phyloP scores from a whole-genome alignment of 2,888 invertebrate genomes.

The Andrena dorsata region DNA sequence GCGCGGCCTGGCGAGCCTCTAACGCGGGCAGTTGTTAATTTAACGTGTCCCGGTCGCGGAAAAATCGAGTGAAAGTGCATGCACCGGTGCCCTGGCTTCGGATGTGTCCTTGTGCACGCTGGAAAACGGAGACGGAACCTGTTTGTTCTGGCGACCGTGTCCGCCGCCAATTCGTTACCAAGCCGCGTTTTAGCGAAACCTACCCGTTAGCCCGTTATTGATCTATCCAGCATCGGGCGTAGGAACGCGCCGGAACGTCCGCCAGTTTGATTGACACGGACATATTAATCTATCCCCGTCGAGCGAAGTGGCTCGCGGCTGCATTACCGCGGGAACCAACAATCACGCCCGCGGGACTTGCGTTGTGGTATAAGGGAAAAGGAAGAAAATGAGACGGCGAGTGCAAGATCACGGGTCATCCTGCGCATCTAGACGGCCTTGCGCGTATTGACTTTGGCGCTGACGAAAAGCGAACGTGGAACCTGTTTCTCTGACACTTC shows the following conservation, averaged over 20 bases:
- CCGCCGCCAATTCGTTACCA: conserved; percentile 31
- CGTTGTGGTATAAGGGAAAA: not conserved
- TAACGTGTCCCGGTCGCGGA: conserved; percentile 35
- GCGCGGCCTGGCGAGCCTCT: conserved; percentile 20
- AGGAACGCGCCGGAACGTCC: conserved; percentile 14
- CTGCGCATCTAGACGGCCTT: conserved; percentile 55
- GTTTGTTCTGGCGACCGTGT: conserved; percentile 43
- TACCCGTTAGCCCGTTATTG: conserved; percentile 49
- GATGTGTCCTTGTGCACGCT: conserved; percentile 57
- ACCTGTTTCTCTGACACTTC: conserved; percentile 57
- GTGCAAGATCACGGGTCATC: conserved; percentile 36
- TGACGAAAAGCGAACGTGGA: conserved; percentile 61
- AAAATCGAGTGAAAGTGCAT: conserved; percentile 56
- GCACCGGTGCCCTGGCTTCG: conserved; percentile 30
- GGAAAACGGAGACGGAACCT: conserved; percentile 57
- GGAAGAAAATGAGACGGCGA: conserved; percentile 10
- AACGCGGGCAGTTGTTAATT: conserved; percentile 48
- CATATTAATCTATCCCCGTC: conserved; percentile 44
- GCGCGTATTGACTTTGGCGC: conserved; percentile 58
- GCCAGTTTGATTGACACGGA: conserved; percentile 35
- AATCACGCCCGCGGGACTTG: not conserved
- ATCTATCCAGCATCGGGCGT: conserved; percentile 28
- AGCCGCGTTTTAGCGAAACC: conserved; percentile 17
- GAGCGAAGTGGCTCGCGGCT: not conserved
- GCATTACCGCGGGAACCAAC: conserved; percentile 7